These are phyloP conservation scores for Cirrhinus molitorella DNA, from an alignment of 2,797 vertebrate genomes.

Conservation along the genomic window DNA sequence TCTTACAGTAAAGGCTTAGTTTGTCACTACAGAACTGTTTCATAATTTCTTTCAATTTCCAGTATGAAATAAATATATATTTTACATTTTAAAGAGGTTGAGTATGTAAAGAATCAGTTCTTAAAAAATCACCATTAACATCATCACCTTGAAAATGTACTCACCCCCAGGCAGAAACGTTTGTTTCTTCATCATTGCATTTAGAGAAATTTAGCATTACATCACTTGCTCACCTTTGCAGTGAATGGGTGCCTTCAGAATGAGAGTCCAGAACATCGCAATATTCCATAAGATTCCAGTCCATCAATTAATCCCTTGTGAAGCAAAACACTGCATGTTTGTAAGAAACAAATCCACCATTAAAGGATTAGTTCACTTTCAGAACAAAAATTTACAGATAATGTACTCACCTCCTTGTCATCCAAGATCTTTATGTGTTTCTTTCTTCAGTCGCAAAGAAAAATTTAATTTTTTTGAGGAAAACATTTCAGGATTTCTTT, in stretches of 20 bases:
- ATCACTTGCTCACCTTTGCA: background rate
- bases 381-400: too few species aligned
- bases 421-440: too few species aligned
- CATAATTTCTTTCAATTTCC: background rate
- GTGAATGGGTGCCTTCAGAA: background rate
- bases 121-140: too few species aligned
- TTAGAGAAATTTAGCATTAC: background rate
- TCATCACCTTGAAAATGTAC: too few species aligned
- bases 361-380: too few species aligned
- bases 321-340: background rate
- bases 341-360: too few species aligned
- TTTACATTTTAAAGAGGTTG: background rate
- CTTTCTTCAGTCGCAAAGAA: too few species aligned
- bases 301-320: background rate
- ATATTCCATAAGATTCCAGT: background rate
- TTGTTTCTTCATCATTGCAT: background rate
- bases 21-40: background rate
- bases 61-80: background rate
- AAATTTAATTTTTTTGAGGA: too few species aligned
- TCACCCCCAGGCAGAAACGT: too few species aligned
- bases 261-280: background rate
- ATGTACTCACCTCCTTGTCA: too few species aligned
- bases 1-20: background rate
- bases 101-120: background rate
- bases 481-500: too few species aligned